Conservation (phyloP, 30 jellyfish, hydroid and myxozoan genomes). For the Pseudorhiza aurosa region DNA sequence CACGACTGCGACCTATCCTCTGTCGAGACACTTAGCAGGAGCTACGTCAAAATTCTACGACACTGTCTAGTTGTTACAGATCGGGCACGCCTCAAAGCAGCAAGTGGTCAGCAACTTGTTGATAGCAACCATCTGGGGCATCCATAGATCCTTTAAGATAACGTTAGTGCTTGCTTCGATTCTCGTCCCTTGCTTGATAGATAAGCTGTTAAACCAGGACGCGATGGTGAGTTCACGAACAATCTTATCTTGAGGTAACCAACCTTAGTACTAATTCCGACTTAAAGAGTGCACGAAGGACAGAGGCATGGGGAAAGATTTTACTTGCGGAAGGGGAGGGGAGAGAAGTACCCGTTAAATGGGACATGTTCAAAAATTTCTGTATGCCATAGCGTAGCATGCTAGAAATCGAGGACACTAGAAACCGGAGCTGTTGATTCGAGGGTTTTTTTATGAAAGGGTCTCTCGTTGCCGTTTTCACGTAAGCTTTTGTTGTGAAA, state of each 20-base stretch:
- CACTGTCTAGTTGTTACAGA: constrained; percentile 45
- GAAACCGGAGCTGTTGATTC: too few species aligned
- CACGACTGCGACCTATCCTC: constrained; percentile 23
- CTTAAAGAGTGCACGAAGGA: too few species aligned
- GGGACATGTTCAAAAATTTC: too few species aligned
- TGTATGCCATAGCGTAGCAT: too few species aligned
- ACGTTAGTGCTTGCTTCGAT: background rate
- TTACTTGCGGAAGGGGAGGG: too few species aligned
- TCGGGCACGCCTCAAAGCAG: constrained; percentile 55
- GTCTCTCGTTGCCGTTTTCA: too few species aligned
- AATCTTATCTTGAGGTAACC: background rate
- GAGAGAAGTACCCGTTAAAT: too few species aligned
- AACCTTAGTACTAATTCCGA: too few species aligned
- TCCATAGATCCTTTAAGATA: background rate
- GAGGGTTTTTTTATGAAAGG: too few species aligned
- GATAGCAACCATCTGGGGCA: constrained; percentile 44
- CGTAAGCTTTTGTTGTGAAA: too few species aligned
- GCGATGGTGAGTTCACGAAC: background rate
- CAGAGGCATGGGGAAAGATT: too few species aligned
- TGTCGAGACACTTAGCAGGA: constrained; percentile 57
- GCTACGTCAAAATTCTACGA: constrained; percentile 40
- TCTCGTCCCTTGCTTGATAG: background rate
- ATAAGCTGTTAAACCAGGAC: constrained; percentile 4
- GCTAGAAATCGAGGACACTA: too few species aligned
- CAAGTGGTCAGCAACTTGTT: constrained; percentile 38